Evolutionary conservation across 2,888 invertebrate species (phyloP), one percentile per base, ranked within the genome.

Genomic region (Calephelis perditalis): DNA sequence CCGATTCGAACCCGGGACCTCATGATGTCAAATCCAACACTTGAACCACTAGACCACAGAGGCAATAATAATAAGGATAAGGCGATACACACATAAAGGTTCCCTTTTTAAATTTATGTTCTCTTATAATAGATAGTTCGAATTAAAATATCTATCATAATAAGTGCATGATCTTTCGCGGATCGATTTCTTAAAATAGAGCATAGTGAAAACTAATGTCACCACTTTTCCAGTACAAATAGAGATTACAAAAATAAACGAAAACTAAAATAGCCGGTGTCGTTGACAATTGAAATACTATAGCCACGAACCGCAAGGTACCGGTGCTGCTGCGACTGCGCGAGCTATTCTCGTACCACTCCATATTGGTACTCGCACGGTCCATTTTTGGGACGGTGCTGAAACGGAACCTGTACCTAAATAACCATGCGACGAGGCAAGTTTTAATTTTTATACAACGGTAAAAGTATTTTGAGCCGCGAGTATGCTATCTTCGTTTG

Each of bases 341-440:
- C 68, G 67, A 62, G 73, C 71, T 80, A 80, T 80, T 78, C 75
- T 73, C 72, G 73, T 72, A 71, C 64, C 70, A 68, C 73, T 69
- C 71, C 71, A 72, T 76, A 59, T 59, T 52, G 9, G 59, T 44
- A 12, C 15, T n/a, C n/a, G 36, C 54, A 56, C 56, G 59, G 36
- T 45, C 55, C 59, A 12, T 59, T 59, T 59, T 49, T 55, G 54
- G 55, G 54, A 36, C 36, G 36, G 55, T n/a, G 37, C 49, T 46
- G 52, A 52, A 45, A 36, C 44, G 15, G 36, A 55, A 54, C 37
- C 45, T 55, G 55, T 56, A 15, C 15, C 15, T 15, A 56, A 59
- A 59, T 59, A 56, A 44, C 54, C 54, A 9, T 15, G 55, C 36
- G 10, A n/a, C 46, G 26, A 11, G 43, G 8, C 54, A n/a, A 45